A percentile compares a stretch with the other conserved stretches of the same genome.
Conservation (phyloP, 2,888 invertebrate species). For the Acanthosepion lycidas region DNA sequence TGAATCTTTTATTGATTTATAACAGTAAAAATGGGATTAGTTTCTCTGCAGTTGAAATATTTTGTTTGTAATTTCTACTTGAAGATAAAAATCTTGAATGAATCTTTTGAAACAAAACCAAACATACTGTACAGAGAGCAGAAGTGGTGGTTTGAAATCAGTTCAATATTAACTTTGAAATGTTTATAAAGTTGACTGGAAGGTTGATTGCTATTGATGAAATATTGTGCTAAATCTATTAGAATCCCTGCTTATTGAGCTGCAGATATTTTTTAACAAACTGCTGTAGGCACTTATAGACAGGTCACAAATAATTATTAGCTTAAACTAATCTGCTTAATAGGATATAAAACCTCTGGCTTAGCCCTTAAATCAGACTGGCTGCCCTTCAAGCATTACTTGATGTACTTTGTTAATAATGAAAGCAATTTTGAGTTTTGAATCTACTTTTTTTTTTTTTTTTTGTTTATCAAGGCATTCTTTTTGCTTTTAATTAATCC, state of each 20-base stretch:
- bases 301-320: constrained; percentile 6
- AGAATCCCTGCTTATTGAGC: neutral
- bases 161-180: neutral
- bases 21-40: too few relatives aligned
- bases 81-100: neutral
- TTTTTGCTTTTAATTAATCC: neutral
- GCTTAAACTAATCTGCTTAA: neutral
- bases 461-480: neutral
- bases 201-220: neutral
- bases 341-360: neutral
- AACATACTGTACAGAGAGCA: neutral
- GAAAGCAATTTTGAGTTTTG: too few relatives aligned
- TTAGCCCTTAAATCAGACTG: neutral
- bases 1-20: too few relatives aligned
- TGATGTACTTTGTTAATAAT: too few relatives aligned
- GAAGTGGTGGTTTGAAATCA: neutral
- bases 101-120: neutral
- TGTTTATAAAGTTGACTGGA: neutral
- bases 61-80: too few relatives aligned
- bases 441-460: neutral
- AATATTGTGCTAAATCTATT: neutral
- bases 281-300: neutral
- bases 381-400: neutral
- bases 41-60: too few relatives aligned
- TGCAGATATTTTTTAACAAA: neutral